Percentiles rank a stretch among this genome's conserved stretches.
Evolutionary conservation across 2,797 vertebrate genomes (phyloP).

Genomic region (Hipposideros larvatus): DNA sequence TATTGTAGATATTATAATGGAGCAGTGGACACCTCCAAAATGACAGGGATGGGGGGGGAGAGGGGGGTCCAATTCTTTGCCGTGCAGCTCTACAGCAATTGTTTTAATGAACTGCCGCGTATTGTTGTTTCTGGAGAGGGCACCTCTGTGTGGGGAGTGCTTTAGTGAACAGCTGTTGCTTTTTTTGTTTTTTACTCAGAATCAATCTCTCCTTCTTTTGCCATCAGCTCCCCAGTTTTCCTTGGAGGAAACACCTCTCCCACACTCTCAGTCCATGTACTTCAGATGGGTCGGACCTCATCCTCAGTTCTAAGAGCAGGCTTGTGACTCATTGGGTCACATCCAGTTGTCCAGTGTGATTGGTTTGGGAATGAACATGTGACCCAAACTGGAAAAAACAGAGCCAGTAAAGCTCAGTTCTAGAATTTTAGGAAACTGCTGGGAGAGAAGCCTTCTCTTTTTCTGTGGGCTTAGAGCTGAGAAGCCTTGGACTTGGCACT

Average conservation of each 20-base stretch:
- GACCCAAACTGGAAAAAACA: not conserved
- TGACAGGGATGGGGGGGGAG: not conserved
- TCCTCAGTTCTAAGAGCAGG: not conserved
- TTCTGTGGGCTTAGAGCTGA: not conserved
- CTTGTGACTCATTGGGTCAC: not conserved
- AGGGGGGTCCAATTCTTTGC: not conserved
- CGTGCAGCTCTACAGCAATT: not conserved
- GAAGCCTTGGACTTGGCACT: not conserved
- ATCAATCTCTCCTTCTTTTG: not conserved
- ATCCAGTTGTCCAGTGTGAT: not conserved
- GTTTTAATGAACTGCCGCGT: not conserved
- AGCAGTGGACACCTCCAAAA: not conserved
- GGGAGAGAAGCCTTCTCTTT: not conserved
- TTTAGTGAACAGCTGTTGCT: not conserved
- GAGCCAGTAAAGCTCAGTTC: not conserved
- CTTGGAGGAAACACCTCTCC: not conserved
- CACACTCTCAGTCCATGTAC: not conserved
- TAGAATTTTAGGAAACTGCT: slow-evolving; percentile 22
- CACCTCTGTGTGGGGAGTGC: not conserved
- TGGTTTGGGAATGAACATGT: not conserved
- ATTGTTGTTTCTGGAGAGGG: not conserved
- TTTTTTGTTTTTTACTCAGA: not conserved
- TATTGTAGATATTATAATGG: not conserved
- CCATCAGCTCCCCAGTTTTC: not conserved
- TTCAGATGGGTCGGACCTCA: not conserved